Percentiles rank a stretch among this genome's conserved stretches.
Conservation (phyloP, 2,888 invertebrate species). For the Tortricodes alternella region DNA sequence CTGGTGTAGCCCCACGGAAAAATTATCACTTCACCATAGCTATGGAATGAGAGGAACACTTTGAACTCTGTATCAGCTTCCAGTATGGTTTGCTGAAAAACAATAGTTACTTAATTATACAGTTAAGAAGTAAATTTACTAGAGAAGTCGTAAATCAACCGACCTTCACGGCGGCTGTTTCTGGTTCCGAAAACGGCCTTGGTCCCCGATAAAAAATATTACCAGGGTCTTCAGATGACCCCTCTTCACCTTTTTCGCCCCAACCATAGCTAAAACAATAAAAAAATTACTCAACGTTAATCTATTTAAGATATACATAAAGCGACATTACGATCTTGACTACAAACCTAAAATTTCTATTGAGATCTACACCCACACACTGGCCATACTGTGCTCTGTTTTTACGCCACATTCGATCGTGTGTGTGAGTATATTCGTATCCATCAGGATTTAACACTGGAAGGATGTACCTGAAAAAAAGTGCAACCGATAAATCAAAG, state of each 20-base stretch:
- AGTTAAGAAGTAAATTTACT: no score
- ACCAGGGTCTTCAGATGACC: conserved; percentile 92
- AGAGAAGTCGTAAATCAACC: no score
- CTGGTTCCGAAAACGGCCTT: conserved; percentile 93
- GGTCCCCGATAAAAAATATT: conserved; percentile 91
- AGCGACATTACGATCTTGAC: background rate
- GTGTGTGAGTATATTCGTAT: conserved; percentile 92
- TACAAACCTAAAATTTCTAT: conserved; percentile 90
- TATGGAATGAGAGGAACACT: conserved; percentile 72
- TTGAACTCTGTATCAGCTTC: conserved; percentile 53
- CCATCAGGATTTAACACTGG: conserved; percentile 93
- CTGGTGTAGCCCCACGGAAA: conserved; percentile 74
- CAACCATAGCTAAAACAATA: conserved; percentile 85
- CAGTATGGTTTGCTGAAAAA: conserved; percentile 52
- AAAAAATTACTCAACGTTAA: no score
- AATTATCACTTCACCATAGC: conserved; percentile 74
- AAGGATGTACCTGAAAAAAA: conserved; percentile 82
- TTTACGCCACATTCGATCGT: conserved; percentile 92
- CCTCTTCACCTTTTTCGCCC: conserved; percentile 93
- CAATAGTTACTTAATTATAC: no score
- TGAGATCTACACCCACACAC: conserved; percentile 91
- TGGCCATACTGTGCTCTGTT: conserved; percentile 85
- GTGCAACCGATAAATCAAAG: background rate
- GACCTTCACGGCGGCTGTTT: conserved; percentile 85
- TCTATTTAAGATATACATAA: no score